Evolutionary conservation across 2,797 vertebrate genomes (phyloP), one percentile per base, ranked within the genome.

Genomic region (Uromys caudimaculatus): DNA sequence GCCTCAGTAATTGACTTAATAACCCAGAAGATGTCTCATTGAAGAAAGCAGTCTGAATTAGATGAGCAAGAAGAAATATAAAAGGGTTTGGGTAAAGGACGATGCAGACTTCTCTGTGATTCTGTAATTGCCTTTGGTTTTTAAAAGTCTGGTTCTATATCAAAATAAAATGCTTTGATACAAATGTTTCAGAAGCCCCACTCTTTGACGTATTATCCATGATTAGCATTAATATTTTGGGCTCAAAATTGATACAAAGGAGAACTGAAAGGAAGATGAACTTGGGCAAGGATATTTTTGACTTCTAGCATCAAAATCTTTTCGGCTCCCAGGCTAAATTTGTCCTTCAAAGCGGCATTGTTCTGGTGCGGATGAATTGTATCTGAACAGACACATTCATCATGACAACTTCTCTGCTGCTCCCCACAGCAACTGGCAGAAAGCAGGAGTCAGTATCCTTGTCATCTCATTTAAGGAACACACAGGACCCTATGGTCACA

Each of bases 221-320:
- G 87, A 87, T 83, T 82, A 95, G 13, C 92, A 56, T 58, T 62
- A 88, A 75, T 93, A 92, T 79, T 97, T 90, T 47, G 58, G 90
- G 67, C 32, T 85, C 35, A 91, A 96, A 87, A 87, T 14, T 83
- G 94, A 95, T 69, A 93, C 84, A 96, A 94, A 94, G 41, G 60
- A 93, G 56, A 96, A 92, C 0, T 89, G 82, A 95, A 91, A 96
- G 69, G 52, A 93, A 93, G 88, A 93, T 73, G 35, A 93, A 91
- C 13, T 67, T 94, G 92, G 92, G 88, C 38, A 96, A 85, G 16
- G 17, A 89, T 35, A 38, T 62, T 73, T 92, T 81, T 93, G 24
- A 54, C 44, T 93, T 92, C 64, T 89, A 50, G 41, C 91, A 1
- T 90, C 93, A 93, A 73, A 82, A 32, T 16, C 38, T 52, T 92